phyloP scores from a whole-genome alignment of 2,797 vertebrate species.

The Chaunax sp. region DNA sequence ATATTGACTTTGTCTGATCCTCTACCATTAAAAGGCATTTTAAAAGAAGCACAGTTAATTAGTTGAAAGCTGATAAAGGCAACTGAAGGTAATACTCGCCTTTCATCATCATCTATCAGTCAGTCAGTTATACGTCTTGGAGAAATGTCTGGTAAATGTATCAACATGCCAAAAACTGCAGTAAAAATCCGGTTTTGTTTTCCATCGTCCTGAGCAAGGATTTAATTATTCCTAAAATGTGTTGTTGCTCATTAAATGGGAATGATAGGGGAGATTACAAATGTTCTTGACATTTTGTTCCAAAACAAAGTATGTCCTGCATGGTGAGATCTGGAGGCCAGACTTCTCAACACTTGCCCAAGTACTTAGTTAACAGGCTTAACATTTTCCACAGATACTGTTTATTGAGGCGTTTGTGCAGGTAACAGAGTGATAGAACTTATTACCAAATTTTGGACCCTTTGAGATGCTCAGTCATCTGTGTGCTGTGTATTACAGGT shows the following conservation, averaged over 20 bases:
- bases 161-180: not conserved
- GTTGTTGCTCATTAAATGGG: not conserved
- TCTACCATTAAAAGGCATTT: not conserved
- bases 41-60: not conserved
- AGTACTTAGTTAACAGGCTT: not conserved
- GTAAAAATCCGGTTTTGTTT: not conserved
- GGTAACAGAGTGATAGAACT: not conserved
- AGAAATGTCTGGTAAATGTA: not conserved
- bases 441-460: not conserved
- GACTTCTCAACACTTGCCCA: constrained; percentile 9
- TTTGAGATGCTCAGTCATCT: not conserved
- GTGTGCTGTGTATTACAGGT: not conserved
- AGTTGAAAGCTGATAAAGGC: not conserved
- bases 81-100: not conserved
- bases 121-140: not conserved
- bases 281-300: not conserved
- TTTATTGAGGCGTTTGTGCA: not conserved
- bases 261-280: not conserved
- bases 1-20: too few species aligned
- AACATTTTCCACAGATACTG: not conserved
- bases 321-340: constrained; percentile 6
- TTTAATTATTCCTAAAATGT: not conserved
- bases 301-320: not conserved
- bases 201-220: not conserved
- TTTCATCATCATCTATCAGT: not conserved